A percentile compares a stretch with the other conserved stretches of the same genome.
These are phyloP conservation scores for Furnarius figulus DNA, from an alignment of 2,113 vertebrate species.

Conservation along the genomic window DNA sequence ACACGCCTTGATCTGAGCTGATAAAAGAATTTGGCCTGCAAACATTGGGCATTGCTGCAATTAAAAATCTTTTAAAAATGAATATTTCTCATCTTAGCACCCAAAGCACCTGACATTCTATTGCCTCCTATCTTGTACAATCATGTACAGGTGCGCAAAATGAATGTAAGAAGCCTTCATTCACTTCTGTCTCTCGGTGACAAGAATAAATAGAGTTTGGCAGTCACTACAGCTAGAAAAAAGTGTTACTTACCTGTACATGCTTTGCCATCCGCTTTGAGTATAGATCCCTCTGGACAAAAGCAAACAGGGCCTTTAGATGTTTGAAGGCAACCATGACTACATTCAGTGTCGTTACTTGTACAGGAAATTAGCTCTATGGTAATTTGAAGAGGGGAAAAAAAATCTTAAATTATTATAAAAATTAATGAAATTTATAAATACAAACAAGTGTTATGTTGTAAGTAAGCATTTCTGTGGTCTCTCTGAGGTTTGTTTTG, in stretches of 20 bases:
- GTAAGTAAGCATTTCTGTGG: background rate
- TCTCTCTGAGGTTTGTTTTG: background rate
- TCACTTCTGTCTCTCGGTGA: background rate
- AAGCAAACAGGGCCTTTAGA: constrained; percentile 80
- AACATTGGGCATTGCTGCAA: background rate
- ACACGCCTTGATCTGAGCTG: background rate
- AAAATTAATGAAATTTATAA: background rate
- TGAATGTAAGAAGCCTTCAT: background rate
- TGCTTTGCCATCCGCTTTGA: constrained; percentile 79
- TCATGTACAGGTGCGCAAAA: background rate
- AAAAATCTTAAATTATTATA: background rate
- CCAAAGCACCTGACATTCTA: background rate
- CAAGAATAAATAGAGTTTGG: background rate
- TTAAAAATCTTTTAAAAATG: background rate
- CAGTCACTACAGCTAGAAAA: background rate
- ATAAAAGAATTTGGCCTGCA: background rate
- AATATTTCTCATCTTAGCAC: background rate
- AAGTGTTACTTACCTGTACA: constrained; percentile 81
- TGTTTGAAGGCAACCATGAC: constrained; percentile 82
- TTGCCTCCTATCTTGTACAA: background rate
- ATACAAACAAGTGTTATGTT: background rate
- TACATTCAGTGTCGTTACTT: constrained; percentile 75
- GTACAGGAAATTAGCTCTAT: constrained; percentile 82
- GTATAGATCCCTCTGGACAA: constrained; percentile 86
- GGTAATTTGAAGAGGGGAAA: constrained; percentile 1